Evolutionary conservation across 2,888 invertebrate genomes (phyloP), one percentile per base, ranked within the genome.

Genomic region (Corythucha ciliata): DNA sequence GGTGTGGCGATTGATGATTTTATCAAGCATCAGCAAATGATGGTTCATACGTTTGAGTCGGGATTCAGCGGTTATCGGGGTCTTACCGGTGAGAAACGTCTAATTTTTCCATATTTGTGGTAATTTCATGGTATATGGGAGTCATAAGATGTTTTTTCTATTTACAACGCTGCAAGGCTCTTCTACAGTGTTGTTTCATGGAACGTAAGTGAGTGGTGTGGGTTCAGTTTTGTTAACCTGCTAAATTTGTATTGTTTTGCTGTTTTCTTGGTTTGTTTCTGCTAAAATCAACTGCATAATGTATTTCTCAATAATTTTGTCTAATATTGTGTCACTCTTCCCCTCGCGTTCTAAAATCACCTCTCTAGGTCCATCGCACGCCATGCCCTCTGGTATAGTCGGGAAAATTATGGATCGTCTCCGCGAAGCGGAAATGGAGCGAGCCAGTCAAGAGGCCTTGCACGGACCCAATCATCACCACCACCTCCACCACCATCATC

Each of bases 331-430:
- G n/a, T 34, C 4, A 34, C 18, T 6, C 14, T 16, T 34, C 16
- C 33, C 16, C 3, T 33, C 33, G n/a, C 33, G n/a, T 6, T 4
- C 33, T 4, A 16, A 14, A 3, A n/a, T 8, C 20, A 33, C 14
- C 27, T 2, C 20, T 68, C 34, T 70, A 80, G 83, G 82, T 68
- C 80, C 81, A 70, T 82, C 81, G 55, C 80, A 82, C 73, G 76
- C 79, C 73, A 81, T 79, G 68, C 83, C 83, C 55, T 84, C 84
- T 64, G 79, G 79, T 68, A 83, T 85, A 71, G 84, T 84, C 67
- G 81, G 82, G 68, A 83, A 83, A 68, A 83, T 85, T 62, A 82
- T 83, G 76, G 79, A 83, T 60, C 63, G 63, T 52, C 55, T 65
- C 47, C 60, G 63, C 50, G 64, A 64, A 48, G 54, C 57, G 24